Conservation (phyloP, 2,113 vertebrate species). For the Eurypyga helias region DNA sequence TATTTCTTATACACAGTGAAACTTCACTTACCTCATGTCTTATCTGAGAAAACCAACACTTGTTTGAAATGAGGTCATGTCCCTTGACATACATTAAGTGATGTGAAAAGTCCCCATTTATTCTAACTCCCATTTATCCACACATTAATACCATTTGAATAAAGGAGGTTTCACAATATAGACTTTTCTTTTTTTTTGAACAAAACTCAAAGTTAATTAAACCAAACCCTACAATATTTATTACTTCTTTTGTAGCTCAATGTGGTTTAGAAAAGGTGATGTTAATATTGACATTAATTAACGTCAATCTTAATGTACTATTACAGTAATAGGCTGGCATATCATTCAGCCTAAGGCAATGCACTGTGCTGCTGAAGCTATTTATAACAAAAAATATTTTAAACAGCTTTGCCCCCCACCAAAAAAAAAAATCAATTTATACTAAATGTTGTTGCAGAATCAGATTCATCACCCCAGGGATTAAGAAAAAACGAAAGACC, state of each 20-base stretch:
- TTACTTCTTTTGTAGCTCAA: constrained; percentile 29
- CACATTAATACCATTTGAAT: constrained; percentile 20
- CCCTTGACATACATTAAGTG: constrained; percentile 26
- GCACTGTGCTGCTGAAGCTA: constrained; percentile 66
- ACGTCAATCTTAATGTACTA: constrained; percentile 71
- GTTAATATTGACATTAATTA: constrained; percentile 74
- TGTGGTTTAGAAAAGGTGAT: constrained; percentile 65
- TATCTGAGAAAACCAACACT: background rate
- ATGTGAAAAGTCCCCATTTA: constrained; percentile 20
- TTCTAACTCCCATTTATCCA: background rate
- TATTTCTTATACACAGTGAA: constrained; percentile 27
- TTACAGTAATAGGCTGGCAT: constrained; percentile 67
- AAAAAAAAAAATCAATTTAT: constrained; percentile 67
- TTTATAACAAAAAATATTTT: constrained; percentile 73
- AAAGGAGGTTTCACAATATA: constrained; percentile 4
- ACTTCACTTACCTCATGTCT: constrained; percentile 24
- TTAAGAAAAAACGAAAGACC: constrained; percentile 80
- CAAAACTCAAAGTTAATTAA: constrained; percentile 65
- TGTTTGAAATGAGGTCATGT: constrained; percentile 49
- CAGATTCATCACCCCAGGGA: constrained; percentile 78
- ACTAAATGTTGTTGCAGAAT: constrained; percentile 77
- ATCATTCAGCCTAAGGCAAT: constrained; percentile 61
- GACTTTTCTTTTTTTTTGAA: background rate
- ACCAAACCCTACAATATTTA: constrained; percentile 59
- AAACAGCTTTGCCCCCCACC: constrained; percentile 57